These are phyloP conservation scores for Leucophenga maculata DNA, from an alignment of 2,888 invertebrate genomes.

Conservation along the genomic window DNA sequence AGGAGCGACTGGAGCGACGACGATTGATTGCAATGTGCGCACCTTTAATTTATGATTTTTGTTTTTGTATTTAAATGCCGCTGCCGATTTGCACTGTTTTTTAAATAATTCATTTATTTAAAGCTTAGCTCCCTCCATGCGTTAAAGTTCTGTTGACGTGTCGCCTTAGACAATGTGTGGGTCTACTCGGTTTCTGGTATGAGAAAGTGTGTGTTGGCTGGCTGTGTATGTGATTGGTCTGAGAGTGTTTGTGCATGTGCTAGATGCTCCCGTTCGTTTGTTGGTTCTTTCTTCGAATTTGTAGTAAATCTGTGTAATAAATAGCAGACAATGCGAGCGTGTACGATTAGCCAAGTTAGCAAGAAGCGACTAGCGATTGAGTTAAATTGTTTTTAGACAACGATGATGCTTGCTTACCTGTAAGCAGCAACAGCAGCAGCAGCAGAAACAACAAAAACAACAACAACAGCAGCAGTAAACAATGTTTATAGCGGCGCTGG, in stretches of 20 bases:
- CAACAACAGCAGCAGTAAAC: not conserved
- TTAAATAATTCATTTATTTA: not conserved
- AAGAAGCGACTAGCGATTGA: not conserved
- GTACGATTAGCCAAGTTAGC: conserved; percentile 14
- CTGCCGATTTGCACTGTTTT: not conserved
- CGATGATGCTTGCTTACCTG: not conserved
- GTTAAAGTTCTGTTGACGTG: conserved; percentile 40
- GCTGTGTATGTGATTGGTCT: conserved; percentile 26
- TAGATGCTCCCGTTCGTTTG: conserved; percentile 24
- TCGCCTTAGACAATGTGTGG: conserved; percentile 29
- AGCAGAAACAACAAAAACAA: not conserved
- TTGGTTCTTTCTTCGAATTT: not conserved
- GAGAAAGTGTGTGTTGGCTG: conserved; percentile 24
- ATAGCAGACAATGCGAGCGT: conserved; percentile 4
- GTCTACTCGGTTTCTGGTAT: conserved; percentile 24
- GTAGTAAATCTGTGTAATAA: not conserved
- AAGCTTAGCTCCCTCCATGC: not conserved
- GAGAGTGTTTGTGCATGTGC: conserved; percentile 5
- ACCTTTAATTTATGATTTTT: too few species aligned
- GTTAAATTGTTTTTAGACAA: too few species aligned
- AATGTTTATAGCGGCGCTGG: conserved; percentile 14
- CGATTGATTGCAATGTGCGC: not conserved
- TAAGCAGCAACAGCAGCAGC: not conserved
- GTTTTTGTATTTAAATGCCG: not conserved
- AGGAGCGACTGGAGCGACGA: not conserved